phyloP scores from a whole-genome alignment of 2,797 vertebrate species.

The Muscicapa striata region DNA sequence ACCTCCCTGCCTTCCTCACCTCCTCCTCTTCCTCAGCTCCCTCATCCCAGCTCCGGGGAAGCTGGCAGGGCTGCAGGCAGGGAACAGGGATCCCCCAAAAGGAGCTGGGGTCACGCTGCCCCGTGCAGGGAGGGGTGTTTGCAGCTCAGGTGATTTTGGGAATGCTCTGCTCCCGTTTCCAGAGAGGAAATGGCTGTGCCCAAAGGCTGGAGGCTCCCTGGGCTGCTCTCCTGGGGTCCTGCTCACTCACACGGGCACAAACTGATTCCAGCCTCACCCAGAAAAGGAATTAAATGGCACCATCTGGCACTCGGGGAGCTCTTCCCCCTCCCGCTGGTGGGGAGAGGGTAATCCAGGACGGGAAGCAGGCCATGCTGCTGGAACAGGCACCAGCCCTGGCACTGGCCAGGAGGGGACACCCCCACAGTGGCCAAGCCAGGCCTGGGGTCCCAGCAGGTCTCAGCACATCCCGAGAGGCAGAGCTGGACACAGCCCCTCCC shows the following conservation, averaged over 20 bases:
- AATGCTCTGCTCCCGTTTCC: background rate
- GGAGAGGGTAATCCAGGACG: background rate
- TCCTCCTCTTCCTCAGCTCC: background rate
- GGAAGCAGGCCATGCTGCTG: background rate
- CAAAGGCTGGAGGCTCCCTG: background rate
- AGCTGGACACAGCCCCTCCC: background rate
- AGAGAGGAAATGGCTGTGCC: background rate
- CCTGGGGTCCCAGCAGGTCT: accelerated
- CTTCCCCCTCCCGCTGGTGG: background rate
- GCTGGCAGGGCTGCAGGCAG: background rate
- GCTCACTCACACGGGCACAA: background rate
- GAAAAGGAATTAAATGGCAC: background rate
- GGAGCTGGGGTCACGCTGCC: accelerated
- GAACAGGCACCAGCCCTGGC: background rate
- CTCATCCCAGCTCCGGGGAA: background rate
- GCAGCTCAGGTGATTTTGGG: background rate
- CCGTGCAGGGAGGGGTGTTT: accelerated
- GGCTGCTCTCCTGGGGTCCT: background rate
- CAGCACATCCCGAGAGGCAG: accelerated
- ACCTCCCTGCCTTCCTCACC: background rate
- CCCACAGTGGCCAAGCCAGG: accelerated
- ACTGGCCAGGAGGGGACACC: background rate
- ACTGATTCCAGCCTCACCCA: constrained; percentile 14
- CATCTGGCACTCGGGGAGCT: background rate
- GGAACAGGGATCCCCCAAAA: background rate